Evolutionary conservation across 2,888 invertebrate genomes (phyloP), one percentile per base, ranked within the genome.

Genomic region (Dryocosmus kuriphilus): DNA sequence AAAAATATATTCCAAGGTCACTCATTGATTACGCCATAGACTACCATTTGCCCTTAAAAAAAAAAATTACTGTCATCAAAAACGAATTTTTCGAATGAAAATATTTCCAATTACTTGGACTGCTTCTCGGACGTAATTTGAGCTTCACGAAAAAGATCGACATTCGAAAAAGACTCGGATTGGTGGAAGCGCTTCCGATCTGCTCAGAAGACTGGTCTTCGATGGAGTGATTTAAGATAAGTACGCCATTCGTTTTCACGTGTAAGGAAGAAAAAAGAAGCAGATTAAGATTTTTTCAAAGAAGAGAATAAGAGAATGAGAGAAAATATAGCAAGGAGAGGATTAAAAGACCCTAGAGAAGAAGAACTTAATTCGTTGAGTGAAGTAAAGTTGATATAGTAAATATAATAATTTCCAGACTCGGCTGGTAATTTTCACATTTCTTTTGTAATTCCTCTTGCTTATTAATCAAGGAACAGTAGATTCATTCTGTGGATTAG

Each of bases 161-260:
- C 73, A 74, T 80, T 77, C 76, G 74, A 61, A 71, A 67, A 71
- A 67, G 16, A 24, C 14, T 27, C 3, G 22, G 24, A 57, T 57
- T 57, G 57, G 57, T 57, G 77, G 79, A 79, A 79, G 76, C 67
- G 78, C 75, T 81, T 51, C 27, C 61, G 77, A 76, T 62, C 78
- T 77, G 65, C 74, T 77, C 80, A 77, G 74, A 79, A 81, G 80
- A 80, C 76, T 77, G 80, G 78, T 81, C 81, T 80, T 84, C 83
- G 84, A 86, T 84, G 74, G 84, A 85, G 85, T 84, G 86, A 87
- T 86, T 86, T 80, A 81, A 85, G 85, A 85, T 86, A 86, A 87
- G 85, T 85, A 82, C 84, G 78, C 81, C 81, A 85, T 86, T 84
- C 83, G 83, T 85, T 86, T 83, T 86, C 85, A 81, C 77, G 83